Evolutionary conservation across 2,113 vertebrate genomes (phyloP), one percentile per base, ranked within the genome.

Genomic region (Gopherus flavomarginatus): DNA sequence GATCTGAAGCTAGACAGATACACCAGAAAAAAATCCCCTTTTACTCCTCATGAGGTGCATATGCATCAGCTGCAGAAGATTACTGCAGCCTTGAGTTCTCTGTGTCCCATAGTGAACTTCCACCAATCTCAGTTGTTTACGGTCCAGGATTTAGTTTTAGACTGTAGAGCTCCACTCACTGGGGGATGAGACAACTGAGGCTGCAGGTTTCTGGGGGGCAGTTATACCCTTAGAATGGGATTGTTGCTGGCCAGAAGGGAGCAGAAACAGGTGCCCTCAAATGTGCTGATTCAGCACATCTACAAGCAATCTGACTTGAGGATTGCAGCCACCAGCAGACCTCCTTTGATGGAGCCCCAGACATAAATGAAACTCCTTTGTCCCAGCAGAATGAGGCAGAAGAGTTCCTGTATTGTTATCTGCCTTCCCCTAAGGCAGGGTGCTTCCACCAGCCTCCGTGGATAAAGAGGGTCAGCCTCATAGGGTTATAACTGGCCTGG

Each of bases 341-440:
- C 1, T 89, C 42, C 88, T 87, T 8, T 75, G 69, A 21, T n/a
- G 65, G 17, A 59, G 56, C 10, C 0, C 0, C 27, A 82, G 35
- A 35, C 1, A 10, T 31, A 29, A 54, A 79, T 62, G n/a, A 42
- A 75, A n/a, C 9, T 16, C 29, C 62, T 16, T 1, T 79, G 42
- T 13, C 52, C 80, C 31, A 35, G 35, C 65, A n/a, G 12, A 69
- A 69, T n/a, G 13, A 62, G 29, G 8, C 31, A 65, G 35, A 19
- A 72, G 19, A 10, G n/a, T 38, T 72, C 31, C n/a, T 3, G 4
- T 19, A 42, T 5, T 42, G 19, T 10, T 5, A 19, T 22, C 22
- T 31, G 31, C 62, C 31, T 65, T 65, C 31, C 14, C 31, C 13
- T 3, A 6, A 35, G 59, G 62, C 31, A 17, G 31, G 16, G 7